Evolutionary conservation across 2,797 vertebrate species (phyloP).

Genomic region (Spatula clypeata): DNA sequence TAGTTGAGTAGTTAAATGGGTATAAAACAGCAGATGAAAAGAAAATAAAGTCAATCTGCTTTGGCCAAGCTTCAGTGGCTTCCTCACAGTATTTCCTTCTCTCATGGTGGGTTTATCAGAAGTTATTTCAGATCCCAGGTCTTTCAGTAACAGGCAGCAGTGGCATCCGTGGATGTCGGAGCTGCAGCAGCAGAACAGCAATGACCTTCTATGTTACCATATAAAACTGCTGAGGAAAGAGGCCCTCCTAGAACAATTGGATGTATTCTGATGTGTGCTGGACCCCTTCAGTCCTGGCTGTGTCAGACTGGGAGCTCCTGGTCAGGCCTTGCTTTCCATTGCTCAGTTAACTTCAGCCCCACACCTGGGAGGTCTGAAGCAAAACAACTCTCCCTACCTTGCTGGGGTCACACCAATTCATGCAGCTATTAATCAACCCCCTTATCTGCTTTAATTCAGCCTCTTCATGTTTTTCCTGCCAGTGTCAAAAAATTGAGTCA

Average conservation of each 20-base stretch:
- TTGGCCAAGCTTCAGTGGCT: neutral
- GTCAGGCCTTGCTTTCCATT: neutral
- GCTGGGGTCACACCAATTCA: neutral
- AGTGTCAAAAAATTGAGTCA: constrained; percentile 4
- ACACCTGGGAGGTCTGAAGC: neutral
- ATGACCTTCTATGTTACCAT: neutral
- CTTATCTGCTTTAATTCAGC: constrained; percentile 32
- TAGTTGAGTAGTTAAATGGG: neutral
- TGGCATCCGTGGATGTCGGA: neutral
- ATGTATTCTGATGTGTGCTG: neutral
- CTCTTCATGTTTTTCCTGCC: constrained; percentile 2
- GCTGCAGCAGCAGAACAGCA: neutral
- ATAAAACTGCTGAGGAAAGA: neutral
- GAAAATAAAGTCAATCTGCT: neutral
- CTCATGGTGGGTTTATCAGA: neutral
- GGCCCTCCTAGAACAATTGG: neutral
- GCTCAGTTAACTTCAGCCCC: neutral
- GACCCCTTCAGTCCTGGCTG: neutral
- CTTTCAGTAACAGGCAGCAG: neutral
- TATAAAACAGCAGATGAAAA: neutral
- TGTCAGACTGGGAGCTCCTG: neutral
- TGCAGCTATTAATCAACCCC: neutral
- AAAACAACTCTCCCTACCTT: neutral
- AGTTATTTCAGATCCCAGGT: neutral
- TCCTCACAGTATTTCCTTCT: neutral